These are phyloP conservation scores for Drosophila pseudoobscura DNA, from an alignment of 1,140 invertebrate species.

Conservation along the genomic window DNA sequence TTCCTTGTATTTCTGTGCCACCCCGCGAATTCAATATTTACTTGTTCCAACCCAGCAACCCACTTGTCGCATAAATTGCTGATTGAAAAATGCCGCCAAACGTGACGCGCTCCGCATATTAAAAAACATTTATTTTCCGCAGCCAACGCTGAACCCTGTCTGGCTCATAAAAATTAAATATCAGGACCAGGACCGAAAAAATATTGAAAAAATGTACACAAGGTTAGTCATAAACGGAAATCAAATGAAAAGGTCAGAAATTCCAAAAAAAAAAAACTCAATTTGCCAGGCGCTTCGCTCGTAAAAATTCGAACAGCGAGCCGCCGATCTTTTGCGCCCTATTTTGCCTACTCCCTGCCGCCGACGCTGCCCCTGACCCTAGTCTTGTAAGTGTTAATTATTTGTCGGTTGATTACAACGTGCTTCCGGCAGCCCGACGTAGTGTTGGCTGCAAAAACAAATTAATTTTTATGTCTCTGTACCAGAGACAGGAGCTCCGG, in stretches of 20 bases:
- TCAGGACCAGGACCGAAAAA: conserved; percentile 14
- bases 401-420: conserved; percentile 80
- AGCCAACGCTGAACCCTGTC: conserved; percentile 17
- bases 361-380: neutral
- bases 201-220: conserved; percentile 32
- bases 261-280: conserved; percentile 50
- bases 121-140: conserved; percentile 50
- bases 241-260: conserved; percentile 75
- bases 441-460: conserved; percentile 60
- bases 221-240: conserved; percentile 69
- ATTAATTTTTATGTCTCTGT: conserved; percentile 77
- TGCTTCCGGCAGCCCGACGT: conserved; percentile 68
- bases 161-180: conserved; percentile 62
- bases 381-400: conserved; percentile 66
- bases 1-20: neutral
- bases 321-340: neutral
- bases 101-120: conserved; percentile 53
- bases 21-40: conserved; percentile 36
- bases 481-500: conserved; percentile 27
- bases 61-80: conserved; percentile 31
- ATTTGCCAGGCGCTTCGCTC: conserved; percentile 56
- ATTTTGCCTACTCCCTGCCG: conserved; percentile 1
- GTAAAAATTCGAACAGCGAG: conserved; percentile 30
- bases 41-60: conserved; percentile 18
- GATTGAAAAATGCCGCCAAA: conserved; percentile 61